Percentiles rank a stretch among this genome's conserved stretches.
These are phyloP conservation scores for Atrina japonica DNA, from an alignment of 2,888 invertebrate genomes.

Conservation along the genomic window DNA sequence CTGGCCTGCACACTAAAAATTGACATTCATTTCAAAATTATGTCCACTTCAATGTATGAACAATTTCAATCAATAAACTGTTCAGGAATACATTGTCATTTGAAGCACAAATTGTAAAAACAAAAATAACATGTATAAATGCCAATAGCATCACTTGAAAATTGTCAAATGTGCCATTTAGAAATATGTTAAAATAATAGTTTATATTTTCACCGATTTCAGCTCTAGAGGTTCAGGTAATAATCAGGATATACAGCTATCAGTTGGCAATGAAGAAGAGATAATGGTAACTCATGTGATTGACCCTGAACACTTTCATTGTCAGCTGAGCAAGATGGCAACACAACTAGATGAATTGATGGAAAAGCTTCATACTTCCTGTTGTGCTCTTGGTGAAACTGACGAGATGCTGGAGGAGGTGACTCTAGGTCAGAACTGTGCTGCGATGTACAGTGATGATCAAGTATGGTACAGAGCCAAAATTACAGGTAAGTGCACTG, in stretches of 20 bases:
- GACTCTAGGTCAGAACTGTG: constrained; percentile 62
- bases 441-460: constrained; percentile 68
- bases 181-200: no score
- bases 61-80: no score
- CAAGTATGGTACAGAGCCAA: constrained; percentile 69
- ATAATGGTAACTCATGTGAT: constrained; percentile 70
- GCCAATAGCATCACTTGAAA: no score
- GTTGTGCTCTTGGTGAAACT: constrained; percentile 47
- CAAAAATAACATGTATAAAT: no score
- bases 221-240: no score
- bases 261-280: constrained; percentile 56
- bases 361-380: constrained; percentile 62
- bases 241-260: background rate
- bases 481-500: constrained; percentile 64
- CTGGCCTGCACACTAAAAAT: no score
- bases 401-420: constrained; percentile 52
- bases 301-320: constrained; percentile 67
- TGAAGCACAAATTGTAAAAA: no score
- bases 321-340: constrained; percentile 53
- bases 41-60: no score
- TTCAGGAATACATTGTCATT: no score
- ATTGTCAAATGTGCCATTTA: no score
- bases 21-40: no score
- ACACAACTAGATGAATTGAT: constrained; percentile 60
- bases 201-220: no score